Base-by-base conservation (phyloP, 1,140 invertebrate species). In the Cydia pomonella region DNA sequence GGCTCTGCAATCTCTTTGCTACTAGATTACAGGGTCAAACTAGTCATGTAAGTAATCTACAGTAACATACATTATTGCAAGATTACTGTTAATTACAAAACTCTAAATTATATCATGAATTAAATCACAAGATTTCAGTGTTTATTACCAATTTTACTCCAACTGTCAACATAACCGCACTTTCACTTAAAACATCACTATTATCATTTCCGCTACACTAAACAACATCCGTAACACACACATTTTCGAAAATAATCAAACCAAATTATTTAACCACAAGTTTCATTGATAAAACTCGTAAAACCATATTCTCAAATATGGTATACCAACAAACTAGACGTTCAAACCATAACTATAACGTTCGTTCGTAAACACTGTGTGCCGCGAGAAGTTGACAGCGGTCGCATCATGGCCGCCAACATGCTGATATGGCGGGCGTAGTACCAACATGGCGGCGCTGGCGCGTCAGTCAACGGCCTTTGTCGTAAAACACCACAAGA, bases 141-240 rank as follows among this genome's bases (percentile, higher is more conserved):
- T 53, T 53, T 29, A 38, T 38, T 38, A 25, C 47, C 21, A 71
- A 73, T 76, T 76, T 72, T 25, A 69, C 63, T 80, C 69, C 66
- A 80, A 84, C 80, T 80, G 80, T 85, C 83, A 87, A 87, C 84
- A 85, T 89, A 89, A 89, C 88, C 88, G 79, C 82, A 88, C 88
- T 87, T 86, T 87, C 84, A 85, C 78, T 82, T 72, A 75, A 76
- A 79, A 62, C 16, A 73, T 66, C 38, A 66, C 59, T 72, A 73
- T 69, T 77, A 69, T 33, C 23, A 50, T 23, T 41, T 71, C 9
- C 47, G 13, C 12, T 23, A 16, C 50, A 29, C 27, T 38, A 21
- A 75, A 59, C n/a, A 75, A 76, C 80, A 79, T 71, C 76, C 75
- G 75, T 59, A 74, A 29, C 69, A 41, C 27, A 81, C 23, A 80